These are phyloP conservation scores for Montipora sp. DNA, from an alignment of 64 coral and sea anemone species.

Conservation along the genomic window DNA sequence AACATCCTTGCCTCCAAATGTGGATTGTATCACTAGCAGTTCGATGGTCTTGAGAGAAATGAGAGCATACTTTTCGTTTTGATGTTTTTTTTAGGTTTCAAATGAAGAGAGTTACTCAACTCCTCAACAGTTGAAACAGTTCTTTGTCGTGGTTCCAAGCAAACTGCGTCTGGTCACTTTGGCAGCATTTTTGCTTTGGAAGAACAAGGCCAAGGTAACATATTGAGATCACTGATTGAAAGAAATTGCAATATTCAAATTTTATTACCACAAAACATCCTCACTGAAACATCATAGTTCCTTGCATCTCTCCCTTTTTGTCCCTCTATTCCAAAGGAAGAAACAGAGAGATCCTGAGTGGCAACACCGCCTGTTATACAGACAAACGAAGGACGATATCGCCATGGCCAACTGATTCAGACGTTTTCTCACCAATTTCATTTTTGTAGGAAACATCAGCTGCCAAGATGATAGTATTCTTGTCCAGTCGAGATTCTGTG, in stretches of 20 bases:
- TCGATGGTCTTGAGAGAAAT: no score
- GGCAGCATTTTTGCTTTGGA: conserved; percentile 76
- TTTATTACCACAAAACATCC: no score
- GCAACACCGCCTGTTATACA: no score
- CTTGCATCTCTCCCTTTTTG: no score
- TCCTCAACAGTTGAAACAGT: conserved; percentile 87
- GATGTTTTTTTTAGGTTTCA: not conserved
- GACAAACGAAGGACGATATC: no score
- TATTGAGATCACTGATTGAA: not conserved
- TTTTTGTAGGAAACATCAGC: not conserved
- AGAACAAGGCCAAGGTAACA: conserved; percentile 57
- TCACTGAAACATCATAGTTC: no score
- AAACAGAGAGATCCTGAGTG: no score
- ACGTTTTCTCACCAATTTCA: not conserved
- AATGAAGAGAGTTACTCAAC: conserved; percentile 30
- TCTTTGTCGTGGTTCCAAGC: conserved; percentile 89
- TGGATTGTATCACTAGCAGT: no score
- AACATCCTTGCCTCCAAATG: no score
- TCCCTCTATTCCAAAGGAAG: no score
- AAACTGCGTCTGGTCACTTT: conserved; percentile 92
- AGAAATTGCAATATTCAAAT: no score
- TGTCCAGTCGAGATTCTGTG: conserved; percentile 95
- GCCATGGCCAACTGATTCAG: no score
- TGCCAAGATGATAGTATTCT: conserved; percentile 87
- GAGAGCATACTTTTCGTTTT: not conserved